phyloP scores from a whole-genome alignment of 1,140 invertebrate genomes.

The Phocides pigmalion region DNA sequence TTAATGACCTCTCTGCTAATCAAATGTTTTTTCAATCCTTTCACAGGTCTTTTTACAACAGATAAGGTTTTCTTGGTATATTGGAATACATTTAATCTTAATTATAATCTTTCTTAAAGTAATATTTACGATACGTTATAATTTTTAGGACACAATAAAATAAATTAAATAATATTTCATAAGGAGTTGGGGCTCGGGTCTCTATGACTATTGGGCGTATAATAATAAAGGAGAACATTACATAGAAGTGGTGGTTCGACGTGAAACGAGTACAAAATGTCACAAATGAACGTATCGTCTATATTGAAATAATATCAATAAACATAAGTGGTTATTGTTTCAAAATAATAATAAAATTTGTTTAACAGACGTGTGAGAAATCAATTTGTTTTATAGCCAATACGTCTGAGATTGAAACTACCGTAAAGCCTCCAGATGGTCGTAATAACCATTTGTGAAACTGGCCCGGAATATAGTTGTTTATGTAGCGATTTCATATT shows the following conservation, averaged over 20 bases:
- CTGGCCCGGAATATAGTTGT: constrained; percentile 28
- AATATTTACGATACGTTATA: no score
- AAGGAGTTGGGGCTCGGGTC: background rate
- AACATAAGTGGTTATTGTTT: background rate
- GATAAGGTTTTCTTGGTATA: no score
- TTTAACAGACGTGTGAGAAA: background rate
- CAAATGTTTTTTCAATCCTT: no score
- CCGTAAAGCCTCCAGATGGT: constrained; percentile 28
- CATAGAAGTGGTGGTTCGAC: background rate
- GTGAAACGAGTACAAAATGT: constrained; percentile 4
- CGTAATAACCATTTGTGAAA: constrained; percentile 38
- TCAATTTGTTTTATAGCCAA: constrained; percentile 11
- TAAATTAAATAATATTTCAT: background rate
- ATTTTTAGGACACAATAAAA: background rate
- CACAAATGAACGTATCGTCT: constrained; percentile 2
- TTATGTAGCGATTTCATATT: constrained; percentile 38
- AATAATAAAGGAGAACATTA: constrained; percentile 7
- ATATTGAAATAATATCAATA: constrained; percentile 1
- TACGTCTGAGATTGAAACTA: constrained; percentile 33
- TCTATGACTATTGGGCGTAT: background rate
- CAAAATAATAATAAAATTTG: background rate
- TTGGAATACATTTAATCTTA: no score
- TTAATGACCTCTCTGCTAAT: no score
- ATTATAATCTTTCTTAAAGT: no score
- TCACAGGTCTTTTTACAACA: no score